Percentiles rank a stretch among this genome's conserved stretches.
phyloP scores from a whole-genome alignment of 64 coral and sea anemone genomes.

The Stylophora pistillata region DNA sequence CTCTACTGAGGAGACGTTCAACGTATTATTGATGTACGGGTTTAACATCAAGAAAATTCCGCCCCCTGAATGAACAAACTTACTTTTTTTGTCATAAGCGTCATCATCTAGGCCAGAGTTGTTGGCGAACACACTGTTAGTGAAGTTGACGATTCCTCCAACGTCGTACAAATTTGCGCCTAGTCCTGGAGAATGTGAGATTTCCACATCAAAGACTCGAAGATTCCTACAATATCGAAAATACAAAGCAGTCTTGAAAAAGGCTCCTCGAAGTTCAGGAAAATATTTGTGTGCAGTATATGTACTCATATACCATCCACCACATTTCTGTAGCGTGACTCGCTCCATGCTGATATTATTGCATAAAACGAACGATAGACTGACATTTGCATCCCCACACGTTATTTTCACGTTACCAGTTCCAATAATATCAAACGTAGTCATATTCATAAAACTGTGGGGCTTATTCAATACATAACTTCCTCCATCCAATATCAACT shows the following conservation, averaged over 20 bases:
- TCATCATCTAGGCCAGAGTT: conserved; percentile 44
- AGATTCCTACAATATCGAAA: conserved; percentile 77
- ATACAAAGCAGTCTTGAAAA: conserved; percentile 63
- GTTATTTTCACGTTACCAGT: conserved; percentile 35
- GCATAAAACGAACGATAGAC: conserved; percentile 65
- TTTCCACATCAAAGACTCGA: conserved; percentile 42
- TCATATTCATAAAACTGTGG: conserved; percentile 23
- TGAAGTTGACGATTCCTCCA: conserved; percentile 54
- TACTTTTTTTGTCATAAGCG: background rate
- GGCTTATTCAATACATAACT: conserved; percentile 36
- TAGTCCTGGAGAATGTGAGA: conserved; percentile 62
- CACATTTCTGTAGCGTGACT: conserved; percentile 61
- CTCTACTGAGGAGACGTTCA: conserved; percentile 16
- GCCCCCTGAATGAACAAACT: conserved; percentile 62
- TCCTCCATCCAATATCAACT: conserved; percentile 35
- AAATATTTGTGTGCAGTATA: conserved; percentile 11
- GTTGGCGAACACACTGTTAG: conserved; percentile 52
- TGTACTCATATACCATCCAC: conserved; percentile 65
- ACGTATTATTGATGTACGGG: conserved; percentile 25
- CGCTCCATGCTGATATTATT: conserved; percentile 49
- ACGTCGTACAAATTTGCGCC: conserved; percentile 72
- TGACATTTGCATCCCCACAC: conserved; percentile 48
- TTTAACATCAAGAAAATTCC: conserved; percentile 66
- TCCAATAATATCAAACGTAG: conserved; percentile 53
- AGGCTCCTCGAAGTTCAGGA: conserved; percentile 20